A percentile compares a stretch with the other conserved stretches of the same genome.
phyloP scores from a whole-genome alignment of 2,888 invertebrate genomes.

The Latrodectus elegans region DNA sequence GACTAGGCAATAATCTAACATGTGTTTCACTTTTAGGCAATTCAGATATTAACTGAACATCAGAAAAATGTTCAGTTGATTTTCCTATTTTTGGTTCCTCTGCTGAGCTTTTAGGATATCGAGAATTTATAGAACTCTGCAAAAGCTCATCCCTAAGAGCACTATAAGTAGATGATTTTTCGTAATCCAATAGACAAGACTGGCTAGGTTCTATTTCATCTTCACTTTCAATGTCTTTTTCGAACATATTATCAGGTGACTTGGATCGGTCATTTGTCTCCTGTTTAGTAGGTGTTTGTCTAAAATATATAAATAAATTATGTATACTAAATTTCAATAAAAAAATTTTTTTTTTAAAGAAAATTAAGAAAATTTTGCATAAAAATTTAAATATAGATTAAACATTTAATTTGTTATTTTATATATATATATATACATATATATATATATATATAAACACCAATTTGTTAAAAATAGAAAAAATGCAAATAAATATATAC shows the following conservation, averaged over 20 bases:
- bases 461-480: no score
- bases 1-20: background rate
- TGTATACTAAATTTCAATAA: background rate
- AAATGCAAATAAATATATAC: no score
- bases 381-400: no score
- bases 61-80: background rate
- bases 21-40: background rate
- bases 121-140: conserved; percentile 10
- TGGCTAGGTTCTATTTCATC: conserved; percentile 64
- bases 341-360: no score
- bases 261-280: conserved; percentile 1
- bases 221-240: conserved; percentile 34
- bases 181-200: conserved; percentile 42
- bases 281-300: background rate
- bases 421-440: no score
- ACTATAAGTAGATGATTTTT: background rate
- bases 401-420: no score
- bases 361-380: no score
- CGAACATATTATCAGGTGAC: background rate
- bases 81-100: conserved; percentile 9
- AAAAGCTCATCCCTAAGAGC: conserved; percentile 23
- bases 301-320: conserved; percentile 5
- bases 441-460: no score
- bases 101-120: conserved; percentile 6
- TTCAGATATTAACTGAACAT: background rate